Percentiles rank a stretch among this genome's conserved stretches.
Evolutionary conservation across 2,113 vertebrate genomes (phyloP).

Genomic region (Perca fluviatilis): DNA sequence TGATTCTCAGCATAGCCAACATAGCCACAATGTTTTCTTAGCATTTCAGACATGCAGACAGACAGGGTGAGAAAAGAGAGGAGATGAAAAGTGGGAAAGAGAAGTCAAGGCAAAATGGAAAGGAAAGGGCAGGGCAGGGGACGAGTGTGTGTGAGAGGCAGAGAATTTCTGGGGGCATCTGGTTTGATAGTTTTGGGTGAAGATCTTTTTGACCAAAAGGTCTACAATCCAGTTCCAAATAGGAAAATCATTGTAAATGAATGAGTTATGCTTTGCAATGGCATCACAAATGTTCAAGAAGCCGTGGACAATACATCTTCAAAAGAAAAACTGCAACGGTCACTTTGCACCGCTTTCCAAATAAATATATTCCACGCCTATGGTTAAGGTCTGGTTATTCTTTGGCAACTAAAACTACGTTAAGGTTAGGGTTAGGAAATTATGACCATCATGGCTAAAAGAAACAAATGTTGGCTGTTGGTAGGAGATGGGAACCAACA

Average conservation of each 20-base stretch:
- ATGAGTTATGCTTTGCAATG: not conserved
- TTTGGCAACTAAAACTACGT: too few relatives aligned
- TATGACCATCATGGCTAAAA: not conserved
- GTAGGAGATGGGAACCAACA: not conserved
- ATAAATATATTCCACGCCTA: not conserved
- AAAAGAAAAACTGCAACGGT: not conserved
- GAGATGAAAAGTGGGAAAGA: slow-evolving; percentile 50
- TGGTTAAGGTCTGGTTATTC: not conserved
- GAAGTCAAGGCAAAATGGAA: slow-evolving; percentile 44
- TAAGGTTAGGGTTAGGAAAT: not conserved
- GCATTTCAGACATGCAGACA: slow-evolving; percentile 76
- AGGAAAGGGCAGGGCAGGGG: not conserved
- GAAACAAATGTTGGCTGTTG: not conserved
- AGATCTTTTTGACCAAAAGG: slow-evolving; percentile 3
- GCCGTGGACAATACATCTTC: not conserved
- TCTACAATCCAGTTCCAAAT: not conserved
- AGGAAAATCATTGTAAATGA: not conserved
- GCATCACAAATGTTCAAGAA: not conserved
- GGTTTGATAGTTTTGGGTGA: not conserved
- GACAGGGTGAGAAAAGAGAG: slow-evolving; percentile 66
- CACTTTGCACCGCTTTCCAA: not conserved
- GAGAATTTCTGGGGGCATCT: not conserved
- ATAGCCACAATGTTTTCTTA: slow-evolving; percentile 80
- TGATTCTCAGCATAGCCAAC: slow-evolving; percentile 79
- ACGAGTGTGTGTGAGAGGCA: not conserved